Evolutionary conservation across 2,113 vertebrate species (phyloP).

Genomic region (human): GRCh38 chr3:108921501-108922000

Average conservation of each 20-base stretch:
- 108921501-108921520: neutral
- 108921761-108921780: neutral
- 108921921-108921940: too few relatives aligned
- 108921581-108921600: too few relatives aligned
- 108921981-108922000: too few relatives aligned
- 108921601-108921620: neutral
- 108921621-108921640: neutral
- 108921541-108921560: neutral
- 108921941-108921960: too few relatives aligned
- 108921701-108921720: neutral
- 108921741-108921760: neutral
- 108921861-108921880: too few relatives aligned
- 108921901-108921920: too few relatives aligned
- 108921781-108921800: too few relatives aligned
- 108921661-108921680: neutral
- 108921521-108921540: neutral
- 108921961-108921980: too few relatives aligned
- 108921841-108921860: too few relatives aligned
- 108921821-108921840: too few relatives aligned
- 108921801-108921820: too few relatives aligned
- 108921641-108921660: neutral
- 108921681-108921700: neutral
- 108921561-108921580: neutral
- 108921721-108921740: neutral
- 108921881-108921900: too few relatives aligned